Conservation (phyloP, 2,113 vertebrate species). For the Lampris incognitus region DNA sequence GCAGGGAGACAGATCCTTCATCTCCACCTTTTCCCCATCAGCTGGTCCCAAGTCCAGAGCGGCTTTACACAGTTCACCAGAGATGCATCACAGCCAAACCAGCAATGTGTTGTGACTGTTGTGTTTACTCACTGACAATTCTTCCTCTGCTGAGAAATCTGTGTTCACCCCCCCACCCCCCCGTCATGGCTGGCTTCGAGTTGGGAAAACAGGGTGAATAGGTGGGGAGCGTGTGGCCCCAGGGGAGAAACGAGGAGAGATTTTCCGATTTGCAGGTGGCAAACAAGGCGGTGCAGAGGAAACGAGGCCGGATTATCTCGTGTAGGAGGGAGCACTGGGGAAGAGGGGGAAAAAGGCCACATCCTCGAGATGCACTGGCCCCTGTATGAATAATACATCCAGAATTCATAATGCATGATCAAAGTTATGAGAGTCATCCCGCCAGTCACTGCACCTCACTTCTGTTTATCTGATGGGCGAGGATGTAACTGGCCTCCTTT, state of each 20-base stretch:
- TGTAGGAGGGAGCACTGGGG: conserved; percentile 34
- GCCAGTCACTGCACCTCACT: conserved; percentile 60
- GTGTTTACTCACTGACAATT: background rate
- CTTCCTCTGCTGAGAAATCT: conserved; percentile 9
- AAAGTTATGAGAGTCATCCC: conserved; percentile 66
- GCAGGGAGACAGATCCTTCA: no score
- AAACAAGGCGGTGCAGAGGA: conserved; percentile 27
- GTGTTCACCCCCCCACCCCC: background rate
- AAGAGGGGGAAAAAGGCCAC: conserved; percentile 54
- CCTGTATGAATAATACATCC: conserved; percentile 69
- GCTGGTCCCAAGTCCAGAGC: background rate
- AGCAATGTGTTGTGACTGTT: background rate
- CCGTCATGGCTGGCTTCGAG: no score
- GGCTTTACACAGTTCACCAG: no score
- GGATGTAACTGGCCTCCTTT: conserved; percentile 17
- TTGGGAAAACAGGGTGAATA: background rate
- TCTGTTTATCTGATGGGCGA: conserved; percentile 53
- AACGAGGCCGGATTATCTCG: conserved; percentile 40
- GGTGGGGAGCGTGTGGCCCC: conserved; percentile 20
- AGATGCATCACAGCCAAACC: conserved; percentile 13
- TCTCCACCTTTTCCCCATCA: no score
- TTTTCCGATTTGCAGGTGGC: conserved; percentile 42
- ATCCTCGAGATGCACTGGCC: conserved; percentile 55
- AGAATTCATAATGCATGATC: conserved; percentile 75
- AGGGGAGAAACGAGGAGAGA: background rate